Evolutionary conservation across 2,113 vertebrate species (phyloP).

Genomic region (Macrotis lagotis): DNA sequence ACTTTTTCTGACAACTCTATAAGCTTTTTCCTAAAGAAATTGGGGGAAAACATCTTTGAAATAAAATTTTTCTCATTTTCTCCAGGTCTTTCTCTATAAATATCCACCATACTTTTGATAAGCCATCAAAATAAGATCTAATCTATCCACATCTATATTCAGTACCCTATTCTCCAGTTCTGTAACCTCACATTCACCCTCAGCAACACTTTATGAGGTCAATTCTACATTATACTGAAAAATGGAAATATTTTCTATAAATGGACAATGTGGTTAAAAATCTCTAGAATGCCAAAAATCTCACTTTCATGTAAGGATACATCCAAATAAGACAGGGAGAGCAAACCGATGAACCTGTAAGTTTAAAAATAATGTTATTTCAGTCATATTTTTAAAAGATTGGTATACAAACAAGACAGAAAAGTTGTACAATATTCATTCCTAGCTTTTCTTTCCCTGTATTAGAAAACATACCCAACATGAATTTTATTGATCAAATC

Average conservation of each 20-base stretch:
- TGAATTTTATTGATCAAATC: not conserved
- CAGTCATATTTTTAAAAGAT: not conserved
- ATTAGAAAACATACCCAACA: not conserved
- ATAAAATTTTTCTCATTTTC: not conserved
- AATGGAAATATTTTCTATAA: not conserved
- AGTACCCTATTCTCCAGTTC: constrained; percentile 10
- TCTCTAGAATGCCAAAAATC: not conserved
- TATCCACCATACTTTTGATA: not conserved
- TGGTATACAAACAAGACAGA: not conserved
- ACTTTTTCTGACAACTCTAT: not conserved
- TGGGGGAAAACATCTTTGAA: not conserved
- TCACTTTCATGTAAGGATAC: constrained; percentile 90
- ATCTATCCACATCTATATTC: not conserved
- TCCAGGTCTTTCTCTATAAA: not conserved
- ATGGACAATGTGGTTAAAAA: not conserved
- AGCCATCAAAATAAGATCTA: not conserved
- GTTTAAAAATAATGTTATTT: not conserved
- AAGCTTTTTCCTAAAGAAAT: not conserved
- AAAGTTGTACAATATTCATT: not conserved
- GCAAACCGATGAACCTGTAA: constrained; percentile 95
- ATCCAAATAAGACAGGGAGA: constrained; percentile 94
- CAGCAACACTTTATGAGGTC: constrained; percentile 29
- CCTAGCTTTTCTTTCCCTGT: not conserved
- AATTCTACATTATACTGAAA: not conserved
- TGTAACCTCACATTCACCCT: not conserved